Percentiles rank a stretch among this genome's conserved stretches.
Conservation (phyloP, 2,888 invertebrate species). For the Notodonta ziczac region DNA sequence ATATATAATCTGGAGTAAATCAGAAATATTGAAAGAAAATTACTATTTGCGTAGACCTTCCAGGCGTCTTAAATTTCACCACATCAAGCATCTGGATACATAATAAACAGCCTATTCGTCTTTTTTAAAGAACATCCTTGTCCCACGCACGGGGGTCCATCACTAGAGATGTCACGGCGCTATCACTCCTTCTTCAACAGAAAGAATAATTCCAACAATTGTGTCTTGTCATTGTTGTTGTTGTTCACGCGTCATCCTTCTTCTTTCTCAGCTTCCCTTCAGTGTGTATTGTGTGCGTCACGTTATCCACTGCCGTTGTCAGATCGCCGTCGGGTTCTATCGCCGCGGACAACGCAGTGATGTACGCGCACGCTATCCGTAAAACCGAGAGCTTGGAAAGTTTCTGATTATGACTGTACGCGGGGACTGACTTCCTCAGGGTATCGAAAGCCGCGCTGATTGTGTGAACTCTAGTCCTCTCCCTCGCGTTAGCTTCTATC, state of each 20-base stretch:
- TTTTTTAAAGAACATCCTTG: too few relatives aligned
- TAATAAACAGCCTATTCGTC: too few relatives aligned
- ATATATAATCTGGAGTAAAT: too few relatives aligned
- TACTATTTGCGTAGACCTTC: neutral
- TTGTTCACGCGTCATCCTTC: conserved; percentile 87
- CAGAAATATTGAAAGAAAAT: too few relatives aligned
- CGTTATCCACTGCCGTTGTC: conserved; percentile 91
- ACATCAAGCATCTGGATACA: too few relatives aligned
- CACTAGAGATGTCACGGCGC: conserved; percentile 24
- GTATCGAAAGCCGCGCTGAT: conserved; percentile 98
- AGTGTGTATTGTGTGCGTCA: conserved; percentile 96
- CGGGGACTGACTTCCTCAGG: conserved; percentile 92
- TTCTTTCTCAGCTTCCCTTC: conserved; percentile 95
- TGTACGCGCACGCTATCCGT: conserved; percentile 97
- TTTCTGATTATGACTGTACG: conserved; percentile 97
- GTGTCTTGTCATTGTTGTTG: neutral
- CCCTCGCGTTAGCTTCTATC: conserved; percentile 97
- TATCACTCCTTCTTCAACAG: conserved; percentile 8
- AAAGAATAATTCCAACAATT: too few relatives aligned
- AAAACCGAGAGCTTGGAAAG: conserved; percentile 96
- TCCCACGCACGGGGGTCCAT: conserved; percentile 12
- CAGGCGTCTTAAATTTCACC: neutral
- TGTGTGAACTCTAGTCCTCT: conserved; percentile 96
- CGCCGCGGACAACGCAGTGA: conserved; percentile 92
- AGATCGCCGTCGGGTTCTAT: conserved; percentile 88